Evolutionary conservation across 2,113 vertebrate genomes (phyloP), one percentile per base, ranked within the genome.

Genomic region (Clarias magur): DNA sequence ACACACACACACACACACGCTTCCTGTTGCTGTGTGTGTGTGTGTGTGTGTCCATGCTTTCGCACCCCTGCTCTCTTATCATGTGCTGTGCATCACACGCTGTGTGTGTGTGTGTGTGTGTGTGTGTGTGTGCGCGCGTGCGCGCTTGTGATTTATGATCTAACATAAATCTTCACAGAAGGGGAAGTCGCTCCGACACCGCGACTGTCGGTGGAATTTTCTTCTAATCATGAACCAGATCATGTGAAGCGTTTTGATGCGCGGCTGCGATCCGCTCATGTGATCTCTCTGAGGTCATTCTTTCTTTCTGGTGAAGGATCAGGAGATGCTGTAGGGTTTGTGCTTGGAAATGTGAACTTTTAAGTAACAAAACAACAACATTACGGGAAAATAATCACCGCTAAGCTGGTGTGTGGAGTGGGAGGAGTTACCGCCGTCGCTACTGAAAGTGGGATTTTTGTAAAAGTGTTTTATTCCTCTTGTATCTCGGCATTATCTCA

Each of bases 201-300:
- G 27, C 48, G 23, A 85, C 54, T 60, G 63, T 3, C 38, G 21
- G 17, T 8, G 78, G 53, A 53, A 81, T 60, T 94, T 93, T 92
- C 27, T 92, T 94, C 94, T 92, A 93, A 91, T 93, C 91, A 92
- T 57, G 91, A 92, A 91, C 92, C 88, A 91, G 91, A 89, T 92
- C 87, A 89, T 89, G 80, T 84, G 89, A 54, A 67, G 30, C 25
- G 6, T 27, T 80, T 81, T 86, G 83, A 84, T 73, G 65, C 57
- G 21, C 83, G 80, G 85, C 48, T 79, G 86, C 75, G 34, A 59
- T 67, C 48, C 0, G 17, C 34, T 87, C 85, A 82, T 85, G 88
- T 70, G 76, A 54, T 27, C n/a, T n/a, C 15, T 56, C 53, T 7
- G 73, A 76, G 42, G 12, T 62, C 53, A 72, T 82, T 85, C 62